Base-by-base conservation (phyloP, 1,140 invertebrate species). In the Thaumatotibia leucotreta region DNA sequence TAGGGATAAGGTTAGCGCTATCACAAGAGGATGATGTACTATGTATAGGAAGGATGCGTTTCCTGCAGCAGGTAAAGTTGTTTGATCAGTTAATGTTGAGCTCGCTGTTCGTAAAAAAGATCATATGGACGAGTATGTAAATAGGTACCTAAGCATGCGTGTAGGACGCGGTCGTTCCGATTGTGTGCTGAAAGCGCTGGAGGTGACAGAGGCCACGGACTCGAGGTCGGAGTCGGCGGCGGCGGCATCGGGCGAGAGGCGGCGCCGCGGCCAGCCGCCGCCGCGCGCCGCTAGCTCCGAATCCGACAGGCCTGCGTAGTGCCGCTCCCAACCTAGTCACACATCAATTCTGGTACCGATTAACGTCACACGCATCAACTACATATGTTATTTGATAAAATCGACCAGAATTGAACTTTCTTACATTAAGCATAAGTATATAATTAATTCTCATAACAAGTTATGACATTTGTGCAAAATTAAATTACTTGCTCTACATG, bases 101-200 rank as follows among this genome's bases (percentile, higher is more conserved):
- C 24, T 58, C 52, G 6, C 61, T 65, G n/a, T 14, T 10, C 14
- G 61, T 31, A 11, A 66, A 35, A 23, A 20, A 35, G 9, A 14
- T 22, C 17, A 32, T 67, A 3, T 32, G 68, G 14, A 58, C 29
- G 20, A 29, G 24, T 23, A 49, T 14, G 8, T 64, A 61, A 24
- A 54, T 66, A 62, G 32, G 68, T 86, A 91, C 88, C 88, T 89
- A 66, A 91, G 80, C 88, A 89, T 91, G 22, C 88, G 80, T 2
- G 95, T 96, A 63, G 94, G 95, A 69, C 95, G 92, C 11, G 96
- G 96, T 76, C 96, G 92, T 92, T 98, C 97, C 74, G 96, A 97
- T 89, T 98, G 97, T 65, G 97, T 98, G 75, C 96, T 97, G 89
- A 97, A 97, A 79, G 97, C 96, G 93, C 96, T 97, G 80, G 96